phyloP scores from a whole-genome alignment of 2,797 vertebrate species.

The Fistularia tabacaria region DNA sequence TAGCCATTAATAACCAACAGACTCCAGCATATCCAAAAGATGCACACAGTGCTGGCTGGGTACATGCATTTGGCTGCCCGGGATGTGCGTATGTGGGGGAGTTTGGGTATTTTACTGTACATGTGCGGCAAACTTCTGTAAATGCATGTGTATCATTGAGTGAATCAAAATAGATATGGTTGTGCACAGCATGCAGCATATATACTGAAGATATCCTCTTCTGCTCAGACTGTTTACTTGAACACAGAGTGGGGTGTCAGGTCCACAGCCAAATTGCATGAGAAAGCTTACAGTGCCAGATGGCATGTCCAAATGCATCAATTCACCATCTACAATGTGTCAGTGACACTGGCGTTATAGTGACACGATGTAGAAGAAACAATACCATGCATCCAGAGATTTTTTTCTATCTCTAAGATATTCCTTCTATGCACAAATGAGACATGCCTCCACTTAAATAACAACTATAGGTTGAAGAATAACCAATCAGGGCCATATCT shows the following conservation, averaged over 20 bases:
- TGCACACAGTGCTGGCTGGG: conserved; percentile 18
- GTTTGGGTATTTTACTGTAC: conserved; percentile 19
- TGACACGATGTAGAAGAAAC: conserved; percentile 10
- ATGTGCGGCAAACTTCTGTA: conserved; percentile 22
- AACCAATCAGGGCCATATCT: no score
- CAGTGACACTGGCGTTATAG: conserved; percentile 35
- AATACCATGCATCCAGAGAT: conserved; percentile 26
- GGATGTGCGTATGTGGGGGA: conserved; percentile 21
- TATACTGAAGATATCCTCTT: conserved; percentile 26
- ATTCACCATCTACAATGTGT: conserved; percentile 45
- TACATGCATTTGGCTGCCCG: conserved; percentile 9
- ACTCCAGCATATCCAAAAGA: conserved; percentile 58
- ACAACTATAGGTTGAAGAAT: no score
- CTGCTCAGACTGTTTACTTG: conserved; percentile 39
- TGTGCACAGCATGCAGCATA: conserved; percentile 28
- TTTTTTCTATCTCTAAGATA: conserved; percentile 13
- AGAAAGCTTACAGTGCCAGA: conserved; percentile 60
- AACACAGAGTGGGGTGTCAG: conserved; percentile 42
- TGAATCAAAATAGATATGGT: conserved; percentile 20
- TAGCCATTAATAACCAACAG: conserved; percentile 69
- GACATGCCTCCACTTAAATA: conserved; percentile 26
- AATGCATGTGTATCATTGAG: conserved; percentile 24
- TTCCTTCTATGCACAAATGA: conserved; percentile 20
- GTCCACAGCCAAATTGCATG: conserved; percentile 46
- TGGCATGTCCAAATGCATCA: conserved; percentile 65